Base-by-base conservation (phyloP, 2,797 vertebrate genomes). In the Lutjanus argentimaculatus region DNA sequence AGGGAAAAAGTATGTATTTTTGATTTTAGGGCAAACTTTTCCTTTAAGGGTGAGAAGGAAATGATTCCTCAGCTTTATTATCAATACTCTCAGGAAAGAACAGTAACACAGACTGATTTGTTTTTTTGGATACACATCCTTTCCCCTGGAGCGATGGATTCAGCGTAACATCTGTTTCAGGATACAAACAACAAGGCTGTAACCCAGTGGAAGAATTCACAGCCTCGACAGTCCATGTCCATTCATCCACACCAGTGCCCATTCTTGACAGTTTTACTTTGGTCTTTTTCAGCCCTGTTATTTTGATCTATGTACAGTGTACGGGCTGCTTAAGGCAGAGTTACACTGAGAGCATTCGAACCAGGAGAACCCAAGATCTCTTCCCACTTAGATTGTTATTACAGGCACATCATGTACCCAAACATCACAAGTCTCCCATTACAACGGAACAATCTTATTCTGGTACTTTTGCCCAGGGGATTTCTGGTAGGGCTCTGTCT, bases 231-330 rank as follows among this genome's bases (percentile, higher is more conserved):
- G 30, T 83, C 86, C 66, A 67, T 63, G 82, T 75, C 82, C 79
- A 87, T 81, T 91, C 85, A 83, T 94, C 91, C 92, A 88, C 77
- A 91, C 91, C 88, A 77, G 10, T 91, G 91, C 64, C 78, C 88
- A 67, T 71, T 85, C 79, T 73, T 72, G 79, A 90, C 85, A 78
- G 79, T 78, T 92, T 89, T 66, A 86, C 90, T 93, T 89, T 91
- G 87, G 81, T 91, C 91, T 91, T 90, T 84, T 88, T 85, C 76
- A 91, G 74, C 83, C 58, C 43, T 75, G 82, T 89, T 89, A 87
- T 94, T 90, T 86, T 91, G 83, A 91, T 92, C 88, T 82, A 72
- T 62, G 81, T 73, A 66, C 30, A 36, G 30, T 25, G 75, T 72
- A 64, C 30, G 30, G 30, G 63, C 71, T 74, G 83, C 81, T 85